Conservation (phyloP, 2,113 vertebrate genomes). For the Salvelinus fontinalis region DNA sequence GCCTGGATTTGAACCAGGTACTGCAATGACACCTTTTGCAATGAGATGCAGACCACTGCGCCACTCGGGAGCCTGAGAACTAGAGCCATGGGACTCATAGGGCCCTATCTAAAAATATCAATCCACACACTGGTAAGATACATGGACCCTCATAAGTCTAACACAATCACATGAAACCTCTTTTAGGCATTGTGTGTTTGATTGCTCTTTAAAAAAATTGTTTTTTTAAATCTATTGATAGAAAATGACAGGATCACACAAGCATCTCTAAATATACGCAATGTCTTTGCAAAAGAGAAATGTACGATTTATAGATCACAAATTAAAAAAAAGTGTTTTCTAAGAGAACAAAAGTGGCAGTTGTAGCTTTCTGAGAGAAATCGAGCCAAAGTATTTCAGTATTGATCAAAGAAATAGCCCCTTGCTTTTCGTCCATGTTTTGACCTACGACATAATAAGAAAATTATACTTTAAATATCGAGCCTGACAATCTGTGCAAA, state of each 20-base stretch:
- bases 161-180: conserved; percentile 64
- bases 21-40: too few species aligned
- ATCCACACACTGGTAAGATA: conserved; percentile 45
- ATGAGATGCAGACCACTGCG: too few species aligned
- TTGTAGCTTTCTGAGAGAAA: conserved; percentile 46
- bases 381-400: conserved; percentile 37
- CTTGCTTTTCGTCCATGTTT: conserved; percentile 45
- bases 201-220: conserved; percentile 23
- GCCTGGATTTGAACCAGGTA: too few species aligned
- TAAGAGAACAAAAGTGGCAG: conserved; percentile 43
- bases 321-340: conserved; percentile 52
- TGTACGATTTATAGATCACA: conserved; percentile 43
- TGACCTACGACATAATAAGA: conserved; percentile 74
- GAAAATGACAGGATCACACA: conserved; percentile 46
- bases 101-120: conserved; percentile 34
- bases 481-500: conserved; percentile 96
- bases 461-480: conserved; percentile 74
- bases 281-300: conserved; percentile 45
- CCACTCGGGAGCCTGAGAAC: too few species aligned
- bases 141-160: conserved; percentile 42
- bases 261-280: conserved; percentile 63
- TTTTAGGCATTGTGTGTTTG: conserved; percentile 43
- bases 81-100: conserved; percentile 45
- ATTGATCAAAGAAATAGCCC: conserved; percentile 42
- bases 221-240: conserved; percentile 53